phyloP scores from a whole-genome alignment of 1,140 invertebrate genomes.

The Drosophila kurseongensis region DNA sequence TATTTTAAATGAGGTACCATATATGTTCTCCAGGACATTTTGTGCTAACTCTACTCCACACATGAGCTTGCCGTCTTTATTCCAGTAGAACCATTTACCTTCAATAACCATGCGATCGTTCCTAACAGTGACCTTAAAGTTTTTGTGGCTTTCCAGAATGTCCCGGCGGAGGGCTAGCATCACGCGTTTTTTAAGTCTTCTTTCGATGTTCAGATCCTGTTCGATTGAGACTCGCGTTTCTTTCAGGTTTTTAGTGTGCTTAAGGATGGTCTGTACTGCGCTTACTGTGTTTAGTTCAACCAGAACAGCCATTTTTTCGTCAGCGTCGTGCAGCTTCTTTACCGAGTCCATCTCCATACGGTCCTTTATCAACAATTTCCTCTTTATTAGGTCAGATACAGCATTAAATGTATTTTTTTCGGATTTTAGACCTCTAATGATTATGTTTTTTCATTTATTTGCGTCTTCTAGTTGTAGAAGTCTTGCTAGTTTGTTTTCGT shows the following conservation, averaged over 20 bases:
- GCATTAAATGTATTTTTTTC: background rate
- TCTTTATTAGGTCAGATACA: no score
- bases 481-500: no score
- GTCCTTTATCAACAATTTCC: no score
- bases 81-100: background rate
- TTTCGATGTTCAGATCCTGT: constrained; percentile 1
- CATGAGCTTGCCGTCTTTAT: background rate
- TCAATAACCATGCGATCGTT: background rate
- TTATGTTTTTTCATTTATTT: background rate
- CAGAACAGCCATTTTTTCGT: background rate
- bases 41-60: background rate
- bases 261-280: background rate
- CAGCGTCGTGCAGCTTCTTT: no score
- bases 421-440: background rate
- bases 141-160: background rate
- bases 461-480: no score
- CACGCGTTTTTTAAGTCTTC: background rate
- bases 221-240: background rate
- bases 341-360: no score
- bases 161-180: background rate
- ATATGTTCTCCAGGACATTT: no score
- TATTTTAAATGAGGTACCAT: no score
- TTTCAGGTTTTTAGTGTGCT: background rate
- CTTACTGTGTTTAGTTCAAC: background rate
- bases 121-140: no score